phyloP scores from a whole-genome alignment of 1,140 invertebrate genomes.

The Alviniconcha marisindica region DNA sequence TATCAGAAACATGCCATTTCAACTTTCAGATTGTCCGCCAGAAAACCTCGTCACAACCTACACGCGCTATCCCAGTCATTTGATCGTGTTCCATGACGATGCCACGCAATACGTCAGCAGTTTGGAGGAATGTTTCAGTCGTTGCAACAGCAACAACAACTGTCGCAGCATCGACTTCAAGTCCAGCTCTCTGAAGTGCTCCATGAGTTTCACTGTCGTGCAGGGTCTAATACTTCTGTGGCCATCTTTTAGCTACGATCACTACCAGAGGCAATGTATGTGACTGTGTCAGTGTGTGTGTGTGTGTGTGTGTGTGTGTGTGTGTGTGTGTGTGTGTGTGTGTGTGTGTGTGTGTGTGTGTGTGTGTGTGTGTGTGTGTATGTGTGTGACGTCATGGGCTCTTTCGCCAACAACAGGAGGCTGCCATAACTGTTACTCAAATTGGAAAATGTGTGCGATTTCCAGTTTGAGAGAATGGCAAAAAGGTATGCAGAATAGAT shows the following conservation, averaged over 20 bases:
- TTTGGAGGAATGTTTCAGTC: too few species aligned
- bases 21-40: too few species aligned
- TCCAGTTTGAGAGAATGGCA: too few species aligned
- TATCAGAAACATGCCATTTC: too few species aligned
- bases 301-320: constrained; percentile 28
- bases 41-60: too few species aligned
- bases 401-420: too few species aligned
- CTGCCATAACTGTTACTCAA: too few species aligned
- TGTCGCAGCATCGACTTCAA: not conserved
- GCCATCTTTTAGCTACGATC: not conserved
- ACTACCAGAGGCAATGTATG: not conserved
- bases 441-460: too few species aligned
- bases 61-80: too few species aligned
- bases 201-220: not conserved
- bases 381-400: not conserved
- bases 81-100: too few species aligned
- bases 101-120: too few species aligned
- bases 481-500: too few species aligned
- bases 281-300: not conserved
- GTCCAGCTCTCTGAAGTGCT: not conserved
- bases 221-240: not conserved
- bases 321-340: constrained; percentile 30
- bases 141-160: not conserved
- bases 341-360: not conserved
- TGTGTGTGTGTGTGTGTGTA: not conserved